phyloP scores from a whole-genome alignment of 2,797 vertebrate species.

The Hypotaenidia okinawae region DNA sequence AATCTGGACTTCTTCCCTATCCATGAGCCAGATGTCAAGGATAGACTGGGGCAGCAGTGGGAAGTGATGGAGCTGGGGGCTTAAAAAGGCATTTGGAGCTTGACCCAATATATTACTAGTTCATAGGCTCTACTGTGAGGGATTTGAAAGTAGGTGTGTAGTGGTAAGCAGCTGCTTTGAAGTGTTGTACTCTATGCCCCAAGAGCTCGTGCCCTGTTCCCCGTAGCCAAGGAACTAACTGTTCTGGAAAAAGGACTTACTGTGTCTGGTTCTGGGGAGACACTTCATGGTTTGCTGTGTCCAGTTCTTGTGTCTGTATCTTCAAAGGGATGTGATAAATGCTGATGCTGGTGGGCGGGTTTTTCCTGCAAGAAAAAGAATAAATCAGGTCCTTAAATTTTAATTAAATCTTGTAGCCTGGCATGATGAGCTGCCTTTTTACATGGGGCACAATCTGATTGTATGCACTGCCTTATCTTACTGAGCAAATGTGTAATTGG shows the following conservation, averaged over 20 bases:
- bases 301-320: neutral
- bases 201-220: neutral
- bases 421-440: constrained; percentile 5
- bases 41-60: neutral
- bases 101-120: neutral
- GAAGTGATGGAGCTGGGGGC: neutral
- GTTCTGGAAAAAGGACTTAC: neutral
- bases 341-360: neutral
- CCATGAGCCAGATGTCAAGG: neutral
- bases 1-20: neutral
- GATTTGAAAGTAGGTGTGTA: neutral
- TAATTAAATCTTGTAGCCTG: neutral
- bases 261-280: neutral
- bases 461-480: neutral
- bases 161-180: neutral
- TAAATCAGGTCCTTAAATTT: neutral
- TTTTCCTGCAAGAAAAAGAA: neutral
- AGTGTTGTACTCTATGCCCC: neutral
- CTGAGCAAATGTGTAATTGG: neutral
- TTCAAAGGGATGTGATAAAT: neutral
- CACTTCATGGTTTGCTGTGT: neutral
- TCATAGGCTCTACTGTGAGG: neutral
- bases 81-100: neutral
- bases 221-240: neutral
- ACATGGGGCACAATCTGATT: neutral